Base-by-base conservation (phyloP, 2,113 vertebrate species). In the Rhynchopsitta pachyrhyncha region DNA sequence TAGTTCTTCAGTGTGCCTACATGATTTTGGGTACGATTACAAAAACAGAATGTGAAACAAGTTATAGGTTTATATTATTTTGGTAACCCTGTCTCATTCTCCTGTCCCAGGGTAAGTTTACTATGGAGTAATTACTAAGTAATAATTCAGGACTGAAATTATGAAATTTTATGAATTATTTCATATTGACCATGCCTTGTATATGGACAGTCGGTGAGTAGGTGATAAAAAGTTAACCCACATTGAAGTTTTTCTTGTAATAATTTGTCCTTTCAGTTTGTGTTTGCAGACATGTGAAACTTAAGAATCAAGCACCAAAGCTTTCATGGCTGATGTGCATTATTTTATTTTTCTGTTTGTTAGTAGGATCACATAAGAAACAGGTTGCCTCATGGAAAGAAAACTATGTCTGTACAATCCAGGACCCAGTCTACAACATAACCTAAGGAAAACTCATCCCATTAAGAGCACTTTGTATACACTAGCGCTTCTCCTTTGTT, bases 401-500 rank as follows among this genome's bases (percentile, higher is more conserved):
- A 53, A 46, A 17, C 16, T 6, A 35, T 33, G 23, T 68, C 44
- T 0, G 0, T 19, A 6, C 13, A 46, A 83, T 83, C 28, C 53
- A 71, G 50, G 15, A 57, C 80, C 59, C 52, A 15, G 31, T 18
- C 76, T 55, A 85, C 90, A 97, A 5, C 77, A 71, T 91, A 97
- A 97, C 78, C 85, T 62, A 24, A 86, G 78, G 94, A 66, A 74
- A 95, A 92, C 29, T 42, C 49, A 29, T 60, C 79, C 85, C 81
- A 44, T 90, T 88, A 88, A 92, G 93, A 88, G 92, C 22, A 86
- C 50, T 98, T 96, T 95, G 96, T 95, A 62, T 97, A 85, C 93
- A 89, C 68, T 76, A 91, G 79, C 63, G 44, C 79, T 90, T 76
- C 84, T 83, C 57, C 57, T 55, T 98, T 97, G 85, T 98, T 98